phyloP scores from a whole-genome alignment of 2,113 vertebrate genomes.

The Hassar affinis region DNA sequence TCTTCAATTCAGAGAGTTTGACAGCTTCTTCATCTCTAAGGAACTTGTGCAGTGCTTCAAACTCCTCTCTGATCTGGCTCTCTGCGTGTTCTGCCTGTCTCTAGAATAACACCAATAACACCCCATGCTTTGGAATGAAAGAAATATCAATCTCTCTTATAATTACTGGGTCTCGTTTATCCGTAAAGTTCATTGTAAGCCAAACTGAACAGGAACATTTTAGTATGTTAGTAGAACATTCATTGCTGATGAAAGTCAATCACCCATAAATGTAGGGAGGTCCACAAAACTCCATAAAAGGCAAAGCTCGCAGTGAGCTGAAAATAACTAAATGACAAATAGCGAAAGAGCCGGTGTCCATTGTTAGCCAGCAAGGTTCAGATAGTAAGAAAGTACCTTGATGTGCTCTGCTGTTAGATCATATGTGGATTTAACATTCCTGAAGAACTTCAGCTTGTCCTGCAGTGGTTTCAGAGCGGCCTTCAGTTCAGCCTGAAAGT shows the following conservation, averaged over 20 bases:
- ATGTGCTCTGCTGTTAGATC: slow-evolving; percentile 71
- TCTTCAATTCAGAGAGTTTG: slow-evolving; percentile 63
- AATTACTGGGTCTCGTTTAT: neutral
- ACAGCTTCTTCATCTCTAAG: slow-evolving; percentile 71
- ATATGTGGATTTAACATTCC: slow-evolving; percentile 59
- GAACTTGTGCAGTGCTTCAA: slow-evolving; percentile 69
- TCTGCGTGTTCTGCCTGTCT: slow-evolving; percentile 70
- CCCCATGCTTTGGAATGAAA: neutral
- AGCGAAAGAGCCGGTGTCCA: neutral
- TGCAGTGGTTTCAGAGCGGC: slow-evolving; percentile 69
- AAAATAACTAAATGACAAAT: neutral
- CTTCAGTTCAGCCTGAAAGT: slow-evolving; percentile 72
- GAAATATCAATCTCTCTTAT: neutral
- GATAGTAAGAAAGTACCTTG: slow-evolving; percentile 64
- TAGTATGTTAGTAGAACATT: no score
- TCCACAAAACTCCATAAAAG: neutral
- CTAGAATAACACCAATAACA: slow-evolving; percentile 55
- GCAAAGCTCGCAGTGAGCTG: neutral
- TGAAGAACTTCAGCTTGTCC: slow-evolving; percentile 70
- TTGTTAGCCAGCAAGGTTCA: neutral
- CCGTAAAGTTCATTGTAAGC: neutral
- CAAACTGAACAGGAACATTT: neutral
- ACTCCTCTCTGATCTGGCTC: slow-evolving; percentile 71
- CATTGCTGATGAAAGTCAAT: no score
- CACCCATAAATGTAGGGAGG: neutral